These are phyloP conservation scores for Pterocles burchelli DNA, from an alignment of 2,113 vertebrate species.

Conservation along the genomic window DNA sequence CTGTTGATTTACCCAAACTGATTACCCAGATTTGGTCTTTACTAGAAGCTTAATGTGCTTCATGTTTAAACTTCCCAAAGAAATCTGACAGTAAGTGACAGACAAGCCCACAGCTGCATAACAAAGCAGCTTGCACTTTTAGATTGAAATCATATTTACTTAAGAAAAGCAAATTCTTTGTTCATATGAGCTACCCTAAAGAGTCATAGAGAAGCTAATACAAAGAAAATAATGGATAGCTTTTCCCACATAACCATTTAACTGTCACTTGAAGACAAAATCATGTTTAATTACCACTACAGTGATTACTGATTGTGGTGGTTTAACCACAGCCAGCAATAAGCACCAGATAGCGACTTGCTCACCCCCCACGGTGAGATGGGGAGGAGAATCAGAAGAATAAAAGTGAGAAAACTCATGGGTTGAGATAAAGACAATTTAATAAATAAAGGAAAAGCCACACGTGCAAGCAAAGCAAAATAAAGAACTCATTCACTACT, in stretches of 20 bases:
- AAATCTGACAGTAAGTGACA: background rate
- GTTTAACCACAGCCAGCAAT: too few relatives aligned
- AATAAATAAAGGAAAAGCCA: too few relatives aligned
- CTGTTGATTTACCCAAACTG: background rate
- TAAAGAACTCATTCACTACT: too few relatives aligned
- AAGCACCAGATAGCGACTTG: too few relatives aligned
- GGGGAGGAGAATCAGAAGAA: too few relatives aligned
- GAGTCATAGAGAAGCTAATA: background rate
- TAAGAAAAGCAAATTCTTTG: slow-evolving; percentile 1
- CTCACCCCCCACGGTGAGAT: too few relatives aligned
- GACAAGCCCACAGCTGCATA: background rate
- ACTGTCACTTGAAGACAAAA: background rate
- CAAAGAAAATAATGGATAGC: background rate
- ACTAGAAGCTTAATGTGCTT: background rate
- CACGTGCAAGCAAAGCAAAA: too few relatives aligned
- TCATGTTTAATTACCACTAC: background rate
- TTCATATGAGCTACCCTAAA: background rate
- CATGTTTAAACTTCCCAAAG: background rate
- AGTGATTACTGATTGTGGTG: background rate
- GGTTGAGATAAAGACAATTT: too few relatives aligned
- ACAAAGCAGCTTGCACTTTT: background rate
- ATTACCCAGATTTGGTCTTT: background rate
- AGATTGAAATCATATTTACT: background rate
- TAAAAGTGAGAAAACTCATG: too few relatives aligned
- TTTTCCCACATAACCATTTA: background rate